These are phyloP conservation scores for Conomelus anceps DNA, from an alignment of 2,888 invertebrate species.

Conservation along the genomic window DNA sequence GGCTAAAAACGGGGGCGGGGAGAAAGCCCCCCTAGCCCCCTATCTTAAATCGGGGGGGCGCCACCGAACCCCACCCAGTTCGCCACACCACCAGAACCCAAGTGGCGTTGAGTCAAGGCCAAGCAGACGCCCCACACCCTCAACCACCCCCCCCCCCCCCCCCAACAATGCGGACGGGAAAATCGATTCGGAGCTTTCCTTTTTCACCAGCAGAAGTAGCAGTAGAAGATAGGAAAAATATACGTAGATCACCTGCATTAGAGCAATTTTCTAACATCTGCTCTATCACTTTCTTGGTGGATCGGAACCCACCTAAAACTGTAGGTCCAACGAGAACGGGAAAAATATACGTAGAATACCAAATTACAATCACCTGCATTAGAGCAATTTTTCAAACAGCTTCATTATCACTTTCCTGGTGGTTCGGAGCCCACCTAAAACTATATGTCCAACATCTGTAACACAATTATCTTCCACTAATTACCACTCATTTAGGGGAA, in stretches of 20 bases:
- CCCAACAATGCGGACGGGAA: background rate
- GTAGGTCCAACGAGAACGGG: too few relatives aligned
- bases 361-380: too few relatives aligned
- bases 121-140: background rate
- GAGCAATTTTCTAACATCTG: background rate
- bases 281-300: too few relatives aligned
- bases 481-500: too few relatives aligned
- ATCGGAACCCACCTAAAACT: too few relatives aligned
- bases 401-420: too few relatives aligned
- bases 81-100: background rate
- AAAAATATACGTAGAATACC: too few relatives aligned
- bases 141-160: background rate
- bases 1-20: background rate
- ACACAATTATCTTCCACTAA: too few relatives aligned
- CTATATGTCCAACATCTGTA: too few relatives aligned
- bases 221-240: too few relatives aligned
- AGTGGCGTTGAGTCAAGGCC: background rate
- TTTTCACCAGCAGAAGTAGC: background rate
- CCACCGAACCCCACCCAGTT: background rate
- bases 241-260: background rate
- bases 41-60: background rate
- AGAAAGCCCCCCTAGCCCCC: background rate
- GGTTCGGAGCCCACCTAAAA: too few relatives aligned
- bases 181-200: background rate
- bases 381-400: too few relatives aligned